Evolutionary conservation across 2,797 vertebrate species (phyloP).

Genomic region (Myotis daubentonii): DNA sequence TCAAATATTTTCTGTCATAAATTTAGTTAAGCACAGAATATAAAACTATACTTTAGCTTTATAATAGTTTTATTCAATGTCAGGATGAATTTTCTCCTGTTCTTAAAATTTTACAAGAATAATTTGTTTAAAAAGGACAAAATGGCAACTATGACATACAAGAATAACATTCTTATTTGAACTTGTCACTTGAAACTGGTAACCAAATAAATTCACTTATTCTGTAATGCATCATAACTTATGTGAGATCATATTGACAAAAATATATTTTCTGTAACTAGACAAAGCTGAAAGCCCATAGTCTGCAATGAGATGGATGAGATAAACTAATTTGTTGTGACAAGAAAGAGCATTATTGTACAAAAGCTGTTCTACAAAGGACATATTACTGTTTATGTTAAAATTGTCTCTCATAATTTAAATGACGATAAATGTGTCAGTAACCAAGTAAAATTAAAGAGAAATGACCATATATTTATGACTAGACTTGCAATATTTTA

Average conservation of each 20-base stretch:
- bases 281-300: neutral
- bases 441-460: neutral
- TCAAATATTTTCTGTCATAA: conserved; percentile 40
- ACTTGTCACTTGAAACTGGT: conserved; percentile 58
- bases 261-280: conserved; percentile 16
- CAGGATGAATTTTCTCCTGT: conserved; percentile 40
- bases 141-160: neutral
- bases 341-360: neutral
- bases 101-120: conserved; percentile 33
- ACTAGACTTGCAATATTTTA: neutral
- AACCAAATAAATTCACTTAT: conserved; percentile 48
- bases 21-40: conserved; percentile 11
- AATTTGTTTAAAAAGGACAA: conserved; percentile 47
- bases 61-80: neutral
- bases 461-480: neutral
- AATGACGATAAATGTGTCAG: neutral
- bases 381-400: neutral
- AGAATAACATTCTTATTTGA: conserved; percentile 57
- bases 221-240: conserved; percentile 22
- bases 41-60: conserved; percentile 8
- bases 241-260: conserved; percentile 8
- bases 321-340: conserved; percentile 43
- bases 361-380: neutral
- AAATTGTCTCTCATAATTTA: conserved; percentile 42
- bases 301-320: neutral